Evolutionary conservation across 2,888 invertebrate species (phyloP), one percentile per base, ranked within the genome.

Genomic region (Callyntrura guangdongensis): DNA sequence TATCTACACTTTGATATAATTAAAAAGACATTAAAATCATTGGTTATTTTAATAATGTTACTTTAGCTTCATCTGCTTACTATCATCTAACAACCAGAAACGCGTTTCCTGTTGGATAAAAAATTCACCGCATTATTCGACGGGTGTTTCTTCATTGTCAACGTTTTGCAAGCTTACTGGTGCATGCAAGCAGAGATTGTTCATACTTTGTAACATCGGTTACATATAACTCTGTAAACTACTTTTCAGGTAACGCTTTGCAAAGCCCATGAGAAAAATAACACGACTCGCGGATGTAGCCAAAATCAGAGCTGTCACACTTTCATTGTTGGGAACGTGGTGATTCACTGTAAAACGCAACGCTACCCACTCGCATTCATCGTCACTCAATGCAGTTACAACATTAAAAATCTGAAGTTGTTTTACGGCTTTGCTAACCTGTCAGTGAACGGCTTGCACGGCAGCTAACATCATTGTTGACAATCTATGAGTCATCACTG

Each of bases 261-360:
- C n/a, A n/a, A n/a, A n/a, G n/a, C n/a, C n/a, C n/a, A n/a, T n/a
- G n/a, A n/a, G n/a, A n/a, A n/a, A n/a, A n/a, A n/a, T n/a, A n/a
- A n/a, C n/a, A n/a, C n/a, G n/a, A n/a, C n/a, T n/a, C n/a, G 36
- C 6, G 36, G 53, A 9, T 53, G 53, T 53, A 53, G 5, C 12
- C 12, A 22, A 22, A 14, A 77, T 53, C 53, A 53, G 14, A 77
- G 9, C 77, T 77, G 77, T 22, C 49, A 74, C 49, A 47, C 74
- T 74, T 45, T 53, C 49, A 77, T 9, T 77, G 49, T 69, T 53
- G 53, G 2, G 53, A 20, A 17, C 36, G 36, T 2, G 53, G 11
- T 53, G 53, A 53, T 53, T 53, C n/a, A 53, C n/a, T 53, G 2
- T 53, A 53, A 53, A 53, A 53, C 53, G 2, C 53, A 2, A 53